Conservation (phyloP, 2,888 invertebrate genomes). For the Apotomis capreana region DNA sequence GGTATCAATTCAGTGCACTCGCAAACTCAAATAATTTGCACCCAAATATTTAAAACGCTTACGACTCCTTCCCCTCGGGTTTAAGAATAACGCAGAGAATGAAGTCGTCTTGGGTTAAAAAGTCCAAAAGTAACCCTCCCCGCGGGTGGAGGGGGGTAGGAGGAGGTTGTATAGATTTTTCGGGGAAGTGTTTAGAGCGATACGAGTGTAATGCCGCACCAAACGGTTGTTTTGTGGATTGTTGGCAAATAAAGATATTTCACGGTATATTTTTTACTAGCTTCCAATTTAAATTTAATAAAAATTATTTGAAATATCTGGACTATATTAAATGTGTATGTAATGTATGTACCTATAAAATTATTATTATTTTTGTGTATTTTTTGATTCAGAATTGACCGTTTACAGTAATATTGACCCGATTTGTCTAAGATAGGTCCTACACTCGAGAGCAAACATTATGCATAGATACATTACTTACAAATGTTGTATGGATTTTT, state of each 20-base stretch:
- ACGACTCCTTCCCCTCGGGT: slow-evolving; percentile 18
- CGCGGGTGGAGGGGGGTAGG: slow-evolving; percentile 19
- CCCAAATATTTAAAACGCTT: slow-evolving; percentile 29
- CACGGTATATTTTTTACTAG: not conserved
- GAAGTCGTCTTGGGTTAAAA: slow-evolving; percentile 48
- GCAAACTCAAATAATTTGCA: slow-evolving; percentile 12
- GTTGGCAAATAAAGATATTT: slow-evolving; percentile 15
- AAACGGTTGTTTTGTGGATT: slow-evolving; percentile 21
- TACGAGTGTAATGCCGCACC: slow-evolving; percentile 15
- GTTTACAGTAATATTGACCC: too few relatives aligned
- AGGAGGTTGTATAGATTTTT: slow-evolving; percentile 44
- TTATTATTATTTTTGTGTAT: too few relatives aligned
- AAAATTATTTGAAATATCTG: too few relatives aligned
- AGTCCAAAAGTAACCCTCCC: slow-evolving; percentile 41
- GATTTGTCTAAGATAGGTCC: too few relatives aligned
- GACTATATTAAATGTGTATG: too few relatives aligned
- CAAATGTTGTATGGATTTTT: too few relatives aligned
- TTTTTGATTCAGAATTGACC: too few relatives aligned
- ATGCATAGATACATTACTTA: too few relatives aligned
- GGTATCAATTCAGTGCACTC: slow-evolving; percentile 7
- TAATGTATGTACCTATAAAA: too few relatives aligned
- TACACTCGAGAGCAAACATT: too few relatives aligned
- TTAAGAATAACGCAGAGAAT: slow-evolving; percentile 42
- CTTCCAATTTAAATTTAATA: not conserved
- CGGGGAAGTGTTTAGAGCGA: slow-evolving; percentile 36